Base-by-base conservation (phyloP, 2,797 vertebrate genomes). In the Potorous gilbertii region DNA sequence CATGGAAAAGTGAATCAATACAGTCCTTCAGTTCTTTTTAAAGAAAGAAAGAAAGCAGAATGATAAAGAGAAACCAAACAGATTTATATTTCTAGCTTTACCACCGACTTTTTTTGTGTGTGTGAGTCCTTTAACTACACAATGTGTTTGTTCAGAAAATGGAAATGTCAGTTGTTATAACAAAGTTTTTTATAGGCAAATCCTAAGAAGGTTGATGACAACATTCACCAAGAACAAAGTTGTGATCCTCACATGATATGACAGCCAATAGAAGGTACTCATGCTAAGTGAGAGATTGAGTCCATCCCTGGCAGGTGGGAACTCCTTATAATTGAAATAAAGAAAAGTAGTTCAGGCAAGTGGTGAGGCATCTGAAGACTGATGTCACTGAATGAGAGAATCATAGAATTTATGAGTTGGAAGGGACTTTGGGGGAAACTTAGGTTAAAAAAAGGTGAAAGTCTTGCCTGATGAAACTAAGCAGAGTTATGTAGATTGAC, bases 241-340 rank as follows among this genome's bases (percentile, higher is more conserved):
- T 34, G 55, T 59, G 31, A 24, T 31, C 5, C 28, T 24, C n/a
- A n/a, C 34, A 24, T 56, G 52, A 57, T 29, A 46, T 18, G 57
- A 27, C 74, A 62, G 52, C 24, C 16, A 28, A n/a, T 8, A 8
- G 1, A 24, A 24, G n/a, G 52, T 0, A 18, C 34, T 62, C 0
- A 1, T 8, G 5, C 0, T 16, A 1, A 62, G 18, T 29, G 4
- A 5, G 3, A 2, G n/a, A 27, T 4, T 2, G 0, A 18, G 29
- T 66, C 81, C 81, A 34, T n/a, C 50, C 90, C n/a, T 6, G 40
- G 90, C 59, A 95, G 40, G 4, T 55, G n/a, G 57, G 52, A 40
- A 56, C 6, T 92, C 90, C n/a, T 57, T 57, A 62, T 66, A 66
- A 66, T n/a, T n/a, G 62, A 34, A 62, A n/a, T 6, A 62, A 59